A percentile compares a stretch with the other conserved stretches of the same genome.
Conservation (phyloP, 2,888 invertebrate genomes). For the Polyploca ridens region DNA sequence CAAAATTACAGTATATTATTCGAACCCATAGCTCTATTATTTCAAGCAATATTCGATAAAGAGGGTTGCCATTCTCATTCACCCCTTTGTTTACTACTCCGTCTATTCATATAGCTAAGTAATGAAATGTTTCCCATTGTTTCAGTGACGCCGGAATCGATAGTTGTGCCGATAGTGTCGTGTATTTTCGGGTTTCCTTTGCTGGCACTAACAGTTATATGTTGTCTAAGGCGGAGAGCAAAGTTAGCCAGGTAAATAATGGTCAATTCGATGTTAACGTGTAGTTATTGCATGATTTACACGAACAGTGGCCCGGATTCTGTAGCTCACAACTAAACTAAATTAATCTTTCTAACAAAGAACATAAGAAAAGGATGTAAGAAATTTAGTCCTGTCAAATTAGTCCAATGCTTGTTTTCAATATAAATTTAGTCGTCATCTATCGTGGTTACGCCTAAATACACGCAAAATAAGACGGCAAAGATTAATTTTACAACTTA, state of each 20-base stretch:
- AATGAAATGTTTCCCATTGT: slow-evolving; percentile 42
- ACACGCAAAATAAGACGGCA: too few species aligned
- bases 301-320: too few species aligned
- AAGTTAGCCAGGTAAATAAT: slow-evolving; percentile 87
- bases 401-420: too few species aligned
- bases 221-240: slow-evolving; percentile 92
- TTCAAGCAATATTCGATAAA: slow-evolving; percentile 32
- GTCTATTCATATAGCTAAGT: not conserved
- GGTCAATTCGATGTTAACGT: not conserved
- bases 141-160: slow-evolving; percentile 94
- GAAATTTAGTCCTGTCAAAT: too few species aligned
- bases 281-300: not conserved
- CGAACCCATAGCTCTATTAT: slow-evolving; percentile 19
- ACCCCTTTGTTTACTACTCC: slow-evolving; percentile 23
- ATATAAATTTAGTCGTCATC: too few species aligned
- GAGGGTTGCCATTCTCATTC: slow-evolving; percentile 14
- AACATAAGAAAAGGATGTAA: too few species aligned
- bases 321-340: too few species aligned
- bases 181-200: slow-evolving; percentile 96
- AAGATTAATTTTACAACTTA: too few species aligned
- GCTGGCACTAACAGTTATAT: slow-evolving; percentile 93
- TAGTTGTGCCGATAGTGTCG: slow-evolving; percentile 94
- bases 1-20: not conserved
- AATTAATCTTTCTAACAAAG: too few species aligned
- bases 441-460: too few species aligned